Evolutionary conservation across 1,140 invertebrate genomes (phyloP), one percentile per base, ranked within the genome.

Genomic region (Cyphomyrmex costatus): DNA sequence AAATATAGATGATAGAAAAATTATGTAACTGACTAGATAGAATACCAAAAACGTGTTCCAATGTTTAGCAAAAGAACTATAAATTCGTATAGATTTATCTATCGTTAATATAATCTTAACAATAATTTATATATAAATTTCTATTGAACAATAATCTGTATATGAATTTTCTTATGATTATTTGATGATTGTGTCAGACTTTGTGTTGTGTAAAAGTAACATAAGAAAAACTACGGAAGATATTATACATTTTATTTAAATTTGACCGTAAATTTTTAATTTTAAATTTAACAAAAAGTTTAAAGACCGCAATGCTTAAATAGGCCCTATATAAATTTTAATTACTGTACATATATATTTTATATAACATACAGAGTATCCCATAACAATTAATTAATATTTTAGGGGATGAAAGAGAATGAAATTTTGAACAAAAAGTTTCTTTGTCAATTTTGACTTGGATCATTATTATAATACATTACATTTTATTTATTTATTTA

Each of bases 1-100:
- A 78, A 60, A 87, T 74, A 16, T 51, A 30, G 8, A 2, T 74
- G 21, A 86, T 79, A 68, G 51, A 60, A 65, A 83, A 83, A 36
- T 87, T 76, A 53, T 51, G 19, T n/a, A 24, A 51, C 21, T 36
- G 33, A 68, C 30, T 10, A 42, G 16, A 27, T 24, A 24, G 16
- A 16, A 61, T 61, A 61, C 36, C 19, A 21, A 66, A 36, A 51
- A 19, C 61, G 16, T 27, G 27, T 61, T 19, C 14, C n/a, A 36
- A 21, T 30, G 30, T 24, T 58, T 24, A n/a, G 8, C 71, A 14
- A 76, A 42, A 3, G 1, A 33, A 36, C 36, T 56, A 33, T 6
- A 14, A 14, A 30, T 19, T 10, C 30, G 21, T 16, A 61, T 16
- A n/a, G 3, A 60, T 76, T 36, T 76, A 76, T 46, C 10, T 16